Conservation (phyloP, 1,140 invertebrate species). For the Pygmarrhopalites habei region DNA sequence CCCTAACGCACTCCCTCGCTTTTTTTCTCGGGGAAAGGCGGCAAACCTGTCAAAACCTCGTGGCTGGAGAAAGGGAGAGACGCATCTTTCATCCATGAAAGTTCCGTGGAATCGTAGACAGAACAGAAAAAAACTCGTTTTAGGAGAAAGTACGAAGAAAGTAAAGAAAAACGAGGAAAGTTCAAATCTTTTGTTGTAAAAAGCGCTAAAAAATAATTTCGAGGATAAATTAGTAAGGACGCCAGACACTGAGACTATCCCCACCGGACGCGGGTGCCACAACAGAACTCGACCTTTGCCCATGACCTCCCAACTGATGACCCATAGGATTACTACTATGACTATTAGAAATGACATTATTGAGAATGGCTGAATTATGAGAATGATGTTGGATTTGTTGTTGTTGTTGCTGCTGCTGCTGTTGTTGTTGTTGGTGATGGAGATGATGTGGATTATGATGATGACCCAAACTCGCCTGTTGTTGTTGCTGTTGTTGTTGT, state of each 20-base stretch:
- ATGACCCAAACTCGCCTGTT: not conserved
- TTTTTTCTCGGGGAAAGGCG: not conserved
- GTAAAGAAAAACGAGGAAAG: not conserved
- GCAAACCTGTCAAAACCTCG: not conserved
- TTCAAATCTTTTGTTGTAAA: not conserved
- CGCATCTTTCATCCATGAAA: not conserved
- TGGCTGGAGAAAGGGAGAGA: constrained; percentile 1
- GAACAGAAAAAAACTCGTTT: not conserved
- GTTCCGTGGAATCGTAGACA: not conserved
- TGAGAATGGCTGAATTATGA: too few species aligned
- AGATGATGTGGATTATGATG: constrained; percentile 2
- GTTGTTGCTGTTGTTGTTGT: constrained; percentile 12
- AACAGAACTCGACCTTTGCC: not conserved
- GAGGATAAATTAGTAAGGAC: constrained; percentile 35
- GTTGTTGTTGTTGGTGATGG: constrained; percentile 17
- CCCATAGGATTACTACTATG: not conserved
- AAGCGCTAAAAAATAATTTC: too few species aligned
- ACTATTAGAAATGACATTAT: not conserved
- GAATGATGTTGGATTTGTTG: constrained; percentile 14
- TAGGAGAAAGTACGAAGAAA: not conserved
- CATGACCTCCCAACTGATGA: not conserved
- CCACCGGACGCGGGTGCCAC: not conserved
- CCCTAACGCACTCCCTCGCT: not conserved
- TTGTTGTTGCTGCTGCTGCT: constrained; percentile 19
- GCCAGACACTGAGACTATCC: constrained; percentile 35